phyloP scores from a whole-genome alignment of 2,797 vertebrate species.

The Eulemur albifrons region DNA sequence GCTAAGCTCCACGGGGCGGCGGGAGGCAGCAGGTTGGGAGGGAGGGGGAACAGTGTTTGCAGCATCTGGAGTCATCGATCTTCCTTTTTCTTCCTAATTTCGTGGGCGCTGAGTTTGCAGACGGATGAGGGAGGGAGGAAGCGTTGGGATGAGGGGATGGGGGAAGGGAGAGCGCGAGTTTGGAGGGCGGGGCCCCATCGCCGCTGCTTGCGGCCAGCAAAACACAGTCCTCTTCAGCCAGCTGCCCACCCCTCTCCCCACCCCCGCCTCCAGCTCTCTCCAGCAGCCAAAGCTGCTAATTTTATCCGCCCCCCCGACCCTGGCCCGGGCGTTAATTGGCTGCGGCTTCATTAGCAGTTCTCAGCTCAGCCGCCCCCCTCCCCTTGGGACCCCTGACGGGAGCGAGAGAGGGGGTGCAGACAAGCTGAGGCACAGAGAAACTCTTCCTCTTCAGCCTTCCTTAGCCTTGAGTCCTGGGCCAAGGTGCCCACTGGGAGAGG shows the following conservation, averaged over 20 bases:
- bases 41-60: constrained; percentile 37
- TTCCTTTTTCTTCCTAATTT: constrained; percentile 80
- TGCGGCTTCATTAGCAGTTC: constrained; percentile 76
- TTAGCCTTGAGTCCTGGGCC: background rate
- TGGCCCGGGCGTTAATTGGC: constrained; percentile 76
- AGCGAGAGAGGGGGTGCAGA: background rate
- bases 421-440: constrained; percentile 44
- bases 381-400: constrained; percentile 66
- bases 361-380: constrained; percentile 60
- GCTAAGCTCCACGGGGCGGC: constrained; percentile 43
- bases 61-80: constrained; percentile 79
- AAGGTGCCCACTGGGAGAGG: background rate
- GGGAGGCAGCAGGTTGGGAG: constrained; percentile 44
- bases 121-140: constrained; percentile 46
- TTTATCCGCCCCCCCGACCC: constrained; percentile 76
- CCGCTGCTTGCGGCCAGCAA: background rate
- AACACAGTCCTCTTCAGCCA: constrained; percentile 58
- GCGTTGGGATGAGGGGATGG: constrained; percentile 9
- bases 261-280: constrained; percentile 46
- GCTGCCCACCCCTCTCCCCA: constrained; percentile 64
- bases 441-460: background rate
- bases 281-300: constrained; percentile 65
- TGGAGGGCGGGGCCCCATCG: background rate
- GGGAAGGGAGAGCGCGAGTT: constrained; percentile 53
- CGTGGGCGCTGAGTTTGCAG: constrained; percentile 81